Conservation (phyloP, 2,113 vertebrate genomes). For the Actenoides hombroni region DNA sequence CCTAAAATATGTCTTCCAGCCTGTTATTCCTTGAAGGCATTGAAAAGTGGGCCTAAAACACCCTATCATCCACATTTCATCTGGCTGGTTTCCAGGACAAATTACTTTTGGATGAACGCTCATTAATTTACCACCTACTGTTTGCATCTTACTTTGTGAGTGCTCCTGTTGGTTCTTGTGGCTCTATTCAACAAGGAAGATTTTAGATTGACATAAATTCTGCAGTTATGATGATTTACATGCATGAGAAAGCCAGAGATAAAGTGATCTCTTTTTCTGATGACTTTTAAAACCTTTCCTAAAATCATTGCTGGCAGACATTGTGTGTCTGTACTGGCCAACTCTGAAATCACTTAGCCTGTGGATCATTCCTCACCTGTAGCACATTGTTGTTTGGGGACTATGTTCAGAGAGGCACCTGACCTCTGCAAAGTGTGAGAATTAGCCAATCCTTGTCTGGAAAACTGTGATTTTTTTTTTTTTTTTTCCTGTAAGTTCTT, state of each 20-base stretch:
- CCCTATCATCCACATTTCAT: background rate
- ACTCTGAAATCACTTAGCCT: background rate
- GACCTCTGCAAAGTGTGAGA: background rate
- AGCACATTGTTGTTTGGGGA: background rate
- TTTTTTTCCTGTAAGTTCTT: background rate
- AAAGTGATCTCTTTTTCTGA: background rate
- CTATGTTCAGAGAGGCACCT: background rate
- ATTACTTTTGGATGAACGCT: background rate
- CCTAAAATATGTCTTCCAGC: background rate
- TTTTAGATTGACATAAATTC: background rate
- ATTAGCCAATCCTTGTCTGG: background rate
- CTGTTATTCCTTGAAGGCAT: background rate
- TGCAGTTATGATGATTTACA: background rate
- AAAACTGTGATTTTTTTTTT: background rate
- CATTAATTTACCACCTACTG: background rate
- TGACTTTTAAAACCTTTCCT: background rate
- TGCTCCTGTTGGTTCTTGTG: background rate
- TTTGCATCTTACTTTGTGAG: background rate
- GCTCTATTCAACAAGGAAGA: background rate
- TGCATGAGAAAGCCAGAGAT: background rate
- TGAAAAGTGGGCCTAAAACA: background rate
- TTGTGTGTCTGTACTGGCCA: background rate
- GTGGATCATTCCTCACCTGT: background rate
- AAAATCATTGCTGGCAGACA: constrained; percentile 6
- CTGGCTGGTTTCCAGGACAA: background rate